Percentiles rank a stretch among this genome's conserved stretches.
Conservation (phyloP, 1,140 invertebrate species). For the Rhagoletis pomonella region DNA sequence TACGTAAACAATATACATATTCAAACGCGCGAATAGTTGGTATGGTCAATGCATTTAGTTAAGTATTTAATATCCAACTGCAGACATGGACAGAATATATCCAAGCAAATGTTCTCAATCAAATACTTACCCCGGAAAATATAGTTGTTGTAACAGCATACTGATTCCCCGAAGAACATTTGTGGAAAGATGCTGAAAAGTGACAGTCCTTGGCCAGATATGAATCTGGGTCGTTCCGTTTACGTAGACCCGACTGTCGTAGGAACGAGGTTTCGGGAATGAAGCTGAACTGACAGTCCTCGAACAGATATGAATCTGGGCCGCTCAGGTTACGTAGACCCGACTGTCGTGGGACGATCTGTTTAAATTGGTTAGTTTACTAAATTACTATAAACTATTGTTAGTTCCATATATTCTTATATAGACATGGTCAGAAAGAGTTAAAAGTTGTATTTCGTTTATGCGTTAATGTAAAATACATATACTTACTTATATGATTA, state of each 20-base stretch:
- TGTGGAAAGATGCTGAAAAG: too few relatives aligned
- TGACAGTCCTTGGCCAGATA: too few relatives aligned
- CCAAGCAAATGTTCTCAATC: neutral
- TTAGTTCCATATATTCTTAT: slow-evolving; percentile 22
- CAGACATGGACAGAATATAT: neutral
- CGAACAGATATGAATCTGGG: too few relatives aligned
- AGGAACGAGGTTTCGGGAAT: too few relatives aligned
- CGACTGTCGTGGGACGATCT: neutral
- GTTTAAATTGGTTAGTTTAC: neutral
- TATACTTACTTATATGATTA: neutral
- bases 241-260: too few relatives aligned
- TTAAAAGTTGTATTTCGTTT: slow-evolving; percentile 13
- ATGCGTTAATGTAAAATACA: slow-evolving; percentile 25
- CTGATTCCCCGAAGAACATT: too few relatives aligned
- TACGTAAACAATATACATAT: neutral
- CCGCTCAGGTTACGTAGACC: too few relatives aligned
- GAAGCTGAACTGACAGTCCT: too few relatives aligned
- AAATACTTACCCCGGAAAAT: neutral
- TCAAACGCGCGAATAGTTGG: slow-evolving; percentile 10
- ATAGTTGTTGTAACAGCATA: neutral
- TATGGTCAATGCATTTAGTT: neutral
- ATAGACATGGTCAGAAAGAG: neutral
- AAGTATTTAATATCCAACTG: neutral
- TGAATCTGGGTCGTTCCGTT: too few relatives aligned
- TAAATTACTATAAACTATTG: slow-evolving; percentile 28